Evolutionary conservation across 2,797 vertebrate species (phyloP), one percentile per base, ranked within the genome.

Genomic region (Eptatretus atami): DNA sequence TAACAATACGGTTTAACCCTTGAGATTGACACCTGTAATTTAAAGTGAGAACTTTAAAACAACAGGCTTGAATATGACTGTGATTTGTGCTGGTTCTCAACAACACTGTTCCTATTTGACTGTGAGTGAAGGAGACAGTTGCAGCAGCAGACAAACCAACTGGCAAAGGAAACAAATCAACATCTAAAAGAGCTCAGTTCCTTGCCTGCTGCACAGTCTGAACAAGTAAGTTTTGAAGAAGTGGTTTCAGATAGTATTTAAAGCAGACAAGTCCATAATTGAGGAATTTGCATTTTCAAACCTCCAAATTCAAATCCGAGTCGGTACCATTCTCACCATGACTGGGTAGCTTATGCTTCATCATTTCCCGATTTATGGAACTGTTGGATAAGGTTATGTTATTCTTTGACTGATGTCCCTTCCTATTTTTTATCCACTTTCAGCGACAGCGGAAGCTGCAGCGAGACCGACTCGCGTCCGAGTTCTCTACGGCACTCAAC

Each of bases 401-500:
- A 44, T 44, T 44, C 4, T 44, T 44, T 44, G 31, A 44, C 31
- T 44, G 31, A 44, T 44, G 31, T 44, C 31, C 6, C 31, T 44
- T 44, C 31, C 31, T 8, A 3, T 44, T 44, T 44, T 44, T 3
- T 44, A 44, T 25, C 15, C 57, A 24, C 12, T n/a, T 61, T n/a
- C 52, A 95, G 88, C 81, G 87, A 66, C 88, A 92, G 52, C 87
- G 92, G 70, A 85, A 81, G 72, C 80, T 96, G 68, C 87, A 92
- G 75, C 85, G 82, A 66, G 88, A 96, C 9, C 79, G 86, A n/a
- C 77, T 96, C 72, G 93, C 93, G 88, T 92, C 80, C 54, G 86
- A 94, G 67, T 96, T 96, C 75, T 93, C 87, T 1, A 74, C 82
- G 0, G 83, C 86, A 63, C 81, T 96, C 69, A 96, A 94, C 74